Base-by-base conservation (phyloP, 2,113 vertebrate species). In the Chloebia gouldiae region DNA sequence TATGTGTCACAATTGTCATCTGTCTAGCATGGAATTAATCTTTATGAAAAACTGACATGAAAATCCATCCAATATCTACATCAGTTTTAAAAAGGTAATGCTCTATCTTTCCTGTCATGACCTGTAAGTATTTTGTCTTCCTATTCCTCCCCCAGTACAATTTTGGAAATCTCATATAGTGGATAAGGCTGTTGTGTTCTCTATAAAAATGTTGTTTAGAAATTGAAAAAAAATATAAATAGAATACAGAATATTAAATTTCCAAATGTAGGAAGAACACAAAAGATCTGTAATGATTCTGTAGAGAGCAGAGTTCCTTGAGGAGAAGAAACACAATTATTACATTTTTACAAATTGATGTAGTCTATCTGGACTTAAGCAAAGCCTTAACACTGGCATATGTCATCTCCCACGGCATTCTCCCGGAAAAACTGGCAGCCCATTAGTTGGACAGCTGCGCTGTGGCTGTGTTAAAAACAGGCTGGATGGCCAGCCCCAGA, bases 401-500 rank as follows among this genome's bases (percentile, higher is more conserved):
- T 16, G 25, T 17, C 7, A 35, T 51, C 30, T 65, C 45, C 44
- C 15, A n/a, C 9, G 19, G 11, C 39, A 28, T 20, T 59, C 27
- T 81, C 31, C 59, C 24, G 37, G 23, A 51, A 65, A 73, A 42
- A 37, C 44, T 57, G 59, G 22, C 12, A 65, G 59, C 7, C 23
- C 44, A 37, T 6, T 42, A 42, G 40, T 50, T 44, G 37, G 22
- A 50, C 37, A 57, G 12, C 18, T 42, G 18, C 4, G 9, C 4
- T 57, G 22, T 33, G 0, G 0, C 31, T 80, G 42, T 2, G 3
- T 37, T 44, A 57, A 50, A 44, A 50, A 9, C 31, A 50, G 42
- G 12, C 22, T 56, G 57, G 21, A 23, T 2, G 1, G 8, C 22
- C 12, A 11, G 10, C 22, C 27, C 37, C 31, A 50, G 59, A 59